These are phyloP conservation scores for Azemiops feae DNA, from an alignment of 2,113 vertebrate genomes.

Conservation along the genomic window DNA sequence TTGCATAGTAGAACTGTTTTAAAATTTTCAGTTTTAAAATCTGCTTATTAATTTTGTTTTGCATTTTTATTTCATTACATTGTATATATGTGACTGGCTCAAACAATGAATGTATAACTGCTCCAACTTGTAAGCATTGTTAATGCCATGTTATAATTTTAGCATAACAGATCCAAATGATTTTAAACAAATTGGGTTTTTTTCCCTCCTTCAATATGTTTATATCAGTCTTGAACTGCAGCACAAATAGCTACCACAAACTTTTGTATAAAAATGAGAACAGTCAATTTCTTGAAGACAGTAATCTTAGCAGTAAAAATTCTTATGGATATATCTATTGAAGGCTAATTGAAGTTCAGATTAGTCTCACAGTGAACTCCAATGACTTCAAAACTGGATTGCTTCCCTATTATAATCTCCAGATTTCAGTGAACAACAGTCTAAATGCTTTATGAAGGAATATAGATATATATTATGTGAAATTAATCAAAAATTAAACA, in stretches of 20 bases:
- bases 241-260: not conserved
- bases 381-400: constrained; percentile 10
- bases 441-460: constrained; percentile 1
- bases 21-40: not conserved
- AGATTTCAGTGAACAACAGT: constrained; percentile 8
- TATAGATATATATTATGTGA: not conserved
- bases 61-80: not conserved
- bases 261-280: not conserved
- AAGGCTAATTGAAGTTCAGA: constrained; percentile 14
- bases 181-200: not conserved
- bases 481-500: constrained; percentile 3
- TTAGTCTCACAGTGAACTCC: constrained; percentile 11
- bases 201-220: not conserved
- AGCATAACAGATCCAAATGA: not conserved
- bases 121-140: not conserved
- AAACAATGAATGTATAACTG: not conserved
- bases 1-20: not conserved
- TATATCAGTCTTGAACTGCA: not conserved
- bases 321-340: constrained; percentile 6
- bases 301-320: constrained; percentile 17
- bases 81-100: not conserved
- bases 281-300: not conserved
- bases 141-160: not conserved
- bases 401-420: not conserved
- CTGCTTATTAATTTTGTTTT: not conserved